These are phyloP conservation scores for Aphidius ervi DNA, from an alignment of 1,140 invertebrate species.

Conservation along the genomic window DNA sequence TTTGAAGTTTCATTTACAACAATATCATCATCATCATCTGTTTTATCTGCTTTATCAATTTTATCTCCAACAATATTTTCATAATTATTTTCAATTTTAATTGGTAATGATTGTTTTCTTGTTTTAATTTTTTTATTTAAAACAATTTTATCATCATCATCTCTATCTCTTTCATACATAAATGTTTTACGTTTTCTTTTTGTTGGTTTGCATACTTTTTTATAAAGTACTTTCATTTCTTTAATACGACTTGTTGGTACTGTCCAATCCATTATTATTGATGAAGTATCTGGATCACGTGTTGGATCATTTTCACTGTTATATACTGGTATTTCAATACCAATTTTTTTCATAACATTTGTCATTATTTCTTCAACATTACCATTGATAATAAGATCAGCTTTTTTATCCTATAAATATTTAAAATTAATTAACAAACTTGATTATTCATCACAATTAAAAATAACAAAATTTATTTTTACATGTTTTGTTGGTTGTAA, in stretches of 20 bases:
- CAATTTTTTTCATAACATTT: constrained; percentile 70
- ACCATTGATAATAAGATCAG: constrained; percentile 82
- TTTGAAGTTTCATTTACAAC: too few relatives aligned
- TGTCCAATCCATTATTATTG: constrained; percentile 58
- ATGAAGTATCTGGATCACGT: constrained; percentile 46
- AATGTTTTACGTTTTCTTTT: constrained; percentile 50
- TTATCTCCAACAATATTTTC: too few relatives aligned
- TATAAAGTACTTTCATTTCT: constrained; percentile 56
- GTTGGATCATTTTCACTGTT: constrained; percentile 65
- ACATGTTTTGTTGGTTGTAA: constrained; percentile 96
- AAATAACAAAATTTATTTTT: constrained; percentile 42
- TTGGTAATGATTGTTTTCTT: constrained; percentile 34
- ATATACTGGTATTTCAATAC: constrained; percentile 70
- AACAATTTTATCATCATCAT: constrained; percentile 17
- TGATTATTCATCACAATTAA: constrained; percentile 15
- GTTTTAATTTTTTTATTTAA: constrained; percentile 32
- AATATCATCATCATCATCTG: too few relatives aligned
- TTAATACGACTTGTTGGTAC: constrained; percentile 54
- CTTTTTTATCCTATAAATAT: constrained; percentile 75
- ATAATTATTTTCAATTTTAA: constrained; percentile 28
- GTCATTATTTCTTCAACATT: constrained; percentile 85
- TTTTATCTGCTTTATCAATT: too few relatives aligned
- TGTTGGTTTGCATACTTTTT: constrained; percentile 51
- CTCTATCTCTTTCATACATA: constrained; percentile 47
- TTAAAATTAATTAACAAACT: constrained; percentile 33